Evolutionary conservation across 2,888 invertebrate species (phyloP).

Genomic region (Zaprionus lineosus): DNA sequence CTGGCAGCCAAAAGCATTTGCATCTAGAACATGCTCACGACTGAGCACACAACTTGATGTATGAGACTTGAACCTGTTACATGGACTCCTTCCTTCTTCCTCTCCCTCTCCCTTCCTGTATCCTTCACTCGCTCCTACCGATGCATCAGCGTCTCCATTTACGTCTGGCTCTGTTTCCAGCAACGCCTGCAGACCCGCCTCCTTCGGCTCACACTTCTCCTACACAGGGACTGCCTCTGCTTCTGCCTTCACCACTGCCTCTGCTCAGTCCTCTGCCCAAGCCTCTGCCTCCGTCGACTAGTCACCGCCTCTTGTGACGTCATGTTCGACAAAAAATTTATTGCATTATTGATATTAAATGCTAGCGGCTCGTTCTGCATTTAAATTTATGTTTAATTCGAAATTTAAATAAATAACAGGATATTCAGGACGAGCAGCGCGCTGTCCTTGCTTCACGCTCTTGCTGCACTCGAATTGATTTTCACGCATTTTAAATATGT

Average conservation of each 20-base stretch:
- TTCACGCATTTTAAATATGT: constrained; percentile 54
- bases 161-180: neutral
- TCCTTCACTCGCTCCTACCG: no score
- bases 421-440: constrained; percentile 8
- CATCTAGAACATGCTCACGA: constrained; percentile 53
- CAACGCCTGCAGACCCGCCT: no score
- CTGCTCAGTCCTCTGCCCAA: neutral
- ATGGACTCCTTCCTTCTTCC: neutral
- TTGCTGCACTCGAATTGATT: constrained; percentile 38
- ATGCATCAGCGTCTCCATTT: constrained; percentile 1
- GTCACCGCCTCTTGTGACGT: constrained; percentile 4
- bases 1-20: constrained; percentile 54
- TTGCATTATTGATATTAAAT: constrained; percentile 66
- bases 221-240: no score
- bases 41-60: constrained; percentile 60
- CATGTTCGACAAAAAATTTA: constrained; percentile 49
- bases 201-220: no score
- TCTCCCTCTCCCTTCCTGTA: no score
- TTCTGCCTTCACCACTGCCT: neutral
- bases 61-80: constrained; percentile 44
- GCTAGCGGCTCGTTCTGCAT: constrained; percentile 25
- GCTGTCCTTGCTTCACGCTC: constrained; percentile 23
- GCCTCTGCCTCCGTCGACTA: no score
- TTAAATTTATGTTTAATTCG: constrained; percentile 41
- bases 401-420: constrained; percentile 8